phyloP scores from a whole-genome alignment of 2,113 vertebrate genomes.

The Athene cunicularia region DNA sequence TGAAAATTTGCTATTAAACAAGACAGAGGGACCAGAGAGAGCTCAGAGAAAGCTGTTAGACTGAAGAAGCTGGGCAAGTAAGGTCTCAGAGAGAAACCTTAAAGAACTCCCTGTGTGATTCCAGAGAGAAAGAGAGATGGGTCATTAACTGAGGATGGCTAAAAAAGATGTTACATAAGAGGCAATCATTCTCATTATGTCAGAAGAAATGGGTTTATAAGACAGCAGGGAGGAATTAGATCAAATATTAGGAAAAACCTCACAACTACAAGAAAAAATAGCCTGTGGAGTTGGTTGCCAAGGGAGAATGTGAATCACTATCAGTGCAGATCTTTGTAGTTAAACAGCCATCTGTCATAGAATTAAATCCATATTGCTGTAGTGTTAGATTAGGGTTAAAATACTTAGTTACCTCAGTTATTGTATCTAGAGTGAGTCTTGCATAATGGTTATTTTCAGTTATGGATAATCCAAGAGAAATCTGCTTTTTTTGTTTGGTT shows the following conservation, averaged over 20 bases:
- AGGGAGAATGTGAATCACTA: conserved; percentile 8
- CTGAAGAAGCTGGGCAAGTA: background rate
- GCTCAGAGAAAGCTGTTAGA: background rate
- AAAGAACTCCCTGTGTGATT: background rate
- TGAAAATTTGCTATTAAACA: background rate
- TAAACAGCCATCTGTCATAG: conserved; percentile 12
- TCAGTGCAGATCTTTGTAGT: background rate
- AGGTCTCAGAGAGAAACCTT: background rate
- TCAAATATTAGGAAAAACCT: background rate
- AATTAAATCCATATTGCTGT: background rate
- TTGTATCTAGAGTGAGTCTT: background rate
- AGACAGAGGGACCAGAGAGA: background rate
- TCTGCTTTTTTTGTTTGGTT: rapidly evolving
- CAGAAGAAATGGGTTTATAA: background rate
- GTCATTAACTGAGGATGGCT: background rate
- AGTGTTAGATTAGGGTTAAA: background rate
- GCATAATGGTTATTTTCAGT: background rate
- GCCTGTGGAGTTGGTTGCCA: background rate
- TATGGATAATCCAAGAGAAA: background rate
- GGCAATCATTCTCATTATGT: background rate
- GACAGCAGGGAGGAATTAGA: background rate
- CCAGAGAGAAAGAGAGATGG: background rate
- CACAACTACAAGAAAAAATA: background rate
- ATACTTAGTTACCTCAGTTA: background rate
- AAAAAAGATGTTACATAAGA: background rate